Evolutionary conservation across 2,797 vertebrate species (phyloP), one percentile per base, ranked within the genome.

Genomic region (Bovichtus diacanthus): DNA sequence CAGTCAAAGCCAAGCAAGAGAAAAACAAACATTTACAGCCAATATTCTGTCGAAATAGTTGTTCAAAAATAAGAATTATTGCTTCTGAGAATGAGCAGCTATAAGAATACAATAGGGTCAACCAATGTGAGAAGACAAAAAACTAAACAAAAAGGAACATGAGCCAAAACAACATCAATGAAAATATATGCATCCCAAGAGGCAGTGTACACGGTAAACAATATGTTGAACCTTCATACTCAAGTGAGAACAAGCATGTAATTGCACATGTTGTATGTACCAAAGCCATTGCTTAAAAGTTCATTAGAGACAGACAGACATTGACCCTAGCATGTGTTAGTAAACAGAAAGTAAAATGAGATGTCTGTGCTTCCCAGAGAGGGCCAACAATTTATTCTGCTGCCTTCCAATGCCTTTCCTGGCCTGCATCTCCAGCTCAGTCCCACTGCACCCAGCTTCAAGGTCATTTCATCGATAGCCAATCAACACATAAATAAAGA

Each of bases 221-320:
- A 23, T 46, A 25, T 3, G 13, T 7, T 21, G 34, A 78, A 53
- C 63, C 54, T 44, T 62, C 49, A 67, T 41, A 53, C 18, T 74
- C 74, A 64, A 75, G 56, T 65, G 60, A 85, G 56, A 47, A 61
- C 21, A 68, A 46, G 51, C 46, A 60, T 75, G 55, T 81, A 70
- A 65, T 76, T 85, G 43, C 74, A 60, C 41, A 12, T 29, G 11
- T 5, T 56, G 27, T 34, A 54, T 77, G 76, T 69, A 47, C 13
- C 38, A 65, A 41, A 59, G 54, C 38, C 31, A 25, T 46, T 34
- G 65, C 39, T 70, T 59, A 78, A 63, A 80, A 66, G 73, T 50
- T 78, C 74, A 84, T 90, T 82, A 85, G 64, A 63, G 49, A 50
- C 72, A 65, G 49, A 21, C 70, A 41, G 74, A 63, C 49, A 72